Base-by-base conservation (phyloP, 2,888 invertebrate genomes). In the Agonopterix alstromeriana region DNA sequence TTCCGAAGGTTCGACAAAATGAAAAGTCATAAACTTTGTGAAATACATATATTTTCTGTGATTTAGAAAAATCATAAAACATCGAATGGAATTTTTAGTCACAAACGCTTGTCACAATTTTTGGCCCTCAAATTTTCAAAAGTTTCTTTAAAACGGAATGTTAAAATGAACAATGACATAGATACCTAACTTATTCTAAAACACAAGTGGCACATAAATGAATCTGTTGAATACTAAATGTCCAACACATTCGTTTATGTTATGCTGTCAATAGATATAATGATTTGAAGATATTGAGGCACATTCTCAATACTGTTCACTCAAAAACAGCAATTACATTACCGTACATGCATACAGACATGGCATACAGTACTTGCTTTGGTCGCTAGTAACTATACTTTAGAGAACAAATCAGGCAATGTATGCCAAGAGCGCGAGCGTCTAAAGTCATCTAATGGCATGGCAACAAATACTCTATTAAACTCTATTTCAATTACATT, bases 21-120 rank as follows among this genome's bases (percentile, higher is more conserved):
- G 57, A 51, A 55, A 51, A 48, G 50, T 35, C 42, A 43, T 38
- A 48, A 56, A 53, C 17, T 12, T 38, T 51, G 59, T 61, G 55
- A 57, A 65, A 65, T 65, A 64, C 61, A 58, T 71, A 57, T 64
- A 71, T 66, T 70, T 48, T 46, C 46, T 52, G 47, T 27, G 38
- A 52, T 52, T 49, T 47, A 36, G 45, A 49, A 50, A 47, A 53
- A 50, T 47, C 42, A 47, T 44, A 46, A 44, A 10, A 11, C 10
- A 27, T 10, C 1, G 8, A 14, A 57, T 53, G 53, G 48, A 55
- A 49, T 48, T 61, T 65, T 57, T 57, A 38, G 61, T 56, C 70
- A 67, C 61, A 60, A 57, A 60, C 53, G 52, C 36, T 51, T 56
- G 9, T 17, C 3, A 27, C 5, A 43, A 10, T 43, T 43, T 27